Percentiles rank a stretch among this genome's conserved stretches.
Evolutionary conservation across 2,113 vertebrate genomes (phyloP).

Genomic region (Tachycineta bicolor): DNA sequence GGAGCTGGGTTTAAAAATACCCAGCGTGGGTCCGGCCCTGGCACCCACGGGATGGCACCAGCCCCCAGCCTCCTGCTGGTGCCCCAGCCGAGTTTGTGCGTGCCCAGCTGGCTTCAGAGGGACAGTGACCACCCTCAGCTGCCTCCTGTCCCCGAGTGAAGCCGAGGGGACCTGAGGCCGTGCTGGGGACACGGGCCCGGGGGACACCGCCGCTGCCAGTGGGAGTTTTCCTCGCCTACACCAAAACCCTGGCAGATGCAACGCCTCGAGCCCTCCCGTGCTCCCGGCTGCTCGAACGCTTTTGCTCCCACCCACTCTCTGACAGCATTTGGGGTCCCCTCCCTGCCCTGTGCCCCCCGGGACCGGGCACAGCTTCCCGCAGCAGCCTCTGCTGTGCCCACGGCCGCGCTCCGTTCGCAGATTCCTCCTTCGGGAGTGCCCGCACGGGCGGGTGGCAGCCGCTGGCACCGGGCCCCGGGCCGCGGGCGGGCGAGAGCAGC

Average conservation of each 20-base stretch:
- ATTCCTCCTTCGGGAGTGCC: not conserved
- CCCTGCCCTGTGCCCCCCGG: not conserved
- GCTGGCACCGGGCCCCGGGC: not conserved
- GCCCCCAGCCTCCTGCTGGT: not conserved
- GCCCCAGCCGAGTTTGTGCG: not conserved
- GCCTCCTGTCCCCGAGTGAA: not conserved
- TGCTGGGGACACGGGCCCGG: fast-evolving
- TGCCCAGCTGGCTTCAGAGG: not conserved
- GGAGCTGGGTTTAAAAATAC: slow-evolving; percentile 35
- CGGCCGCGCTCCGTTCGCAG: not conserved
- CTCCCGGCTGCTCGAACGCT: fast-evolving
- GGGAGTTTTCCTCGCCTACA: not conserved
- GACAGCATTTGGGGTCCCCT: not conserved
- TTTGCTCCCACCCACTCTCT: fast-evolving
- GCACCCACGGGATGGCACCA: not conserved
- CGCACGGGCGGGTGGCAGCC: not conserved
- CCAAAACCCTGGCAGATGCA: not conserved
- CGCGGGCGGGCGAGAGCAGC: slow-evolving; percentile 7
- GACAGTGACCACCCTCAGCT: not conserved
- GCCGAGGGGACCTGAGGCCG: not conserved
- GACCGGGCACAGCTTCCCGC: not conserved
- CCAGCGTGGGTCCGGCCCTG: not conserved
- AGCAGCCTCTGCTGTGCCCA: not conserved
- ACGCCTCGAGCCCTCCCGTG: not conserved
- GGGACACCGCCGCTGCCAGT: fast-evolving